Evolutionary conservation across 2,888 invertebrate species (phyloP), one percentile per base, ranked within the genome.

Genomic region (Drosophila cracens): DNA sequence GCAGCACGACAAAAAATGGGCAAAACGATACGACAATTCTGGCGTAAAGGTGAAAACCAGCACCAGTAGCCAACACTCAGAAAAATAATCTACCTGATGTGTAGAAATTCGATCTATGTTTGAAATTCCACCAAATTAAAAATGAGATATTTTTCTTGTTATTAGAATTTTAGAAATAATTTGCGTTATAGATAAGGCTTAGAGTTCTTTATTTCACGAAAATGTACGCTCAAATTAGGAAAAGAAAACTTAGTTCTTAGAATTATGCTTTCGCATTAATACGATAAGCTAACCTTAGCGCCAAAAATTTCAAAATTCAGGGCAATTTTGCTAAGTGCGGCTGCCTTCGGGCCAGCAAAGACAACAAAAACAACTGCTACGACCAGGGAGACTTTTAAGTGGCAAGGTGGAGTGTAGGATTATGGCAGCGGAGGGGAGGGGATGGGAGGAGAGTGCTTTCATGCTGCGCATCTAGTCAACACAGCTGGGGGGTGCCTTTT

Each of bases 401-500:
- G 81, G 89, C 60, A 70, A 46, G 43, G 53, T 48, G 46, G 16
- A 29, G 38, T 46, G n/a, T 16, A 16, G 18, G 56, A 16, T 25
- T 34, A 6, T n/a, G 29, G 6, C 2, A 25, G 33, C 29, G 57
- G 40, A 27, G 18, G 49, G 18, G 4, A 11, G 16, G 7, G 33
- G 31, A 29, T 18, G 13, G n/a, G 34, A 1, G 29, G 29, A 7
- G 27, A 6, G 33, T 43, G 36, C 65, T 51, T 65, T 80, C 78
- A 79, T 65, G 71, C 80, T 75, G 78, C 56, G 81, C 79, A 69
- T 79, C 82, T 70, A 81, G 79, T 58, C 76, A 61, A 60, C 81
- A 76, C 82, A 72, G 85, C 74, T 69, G 85, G 86, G 70, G 70
- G 90, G 88, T 76, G 64, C 62, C 86, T 87, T 85, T 89, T 89